These are phyloP conservation scores for Tribolium madens DNA, from an alignment of 1,140 invertebrate genomes.

Conservation along the genomic window DNA sequence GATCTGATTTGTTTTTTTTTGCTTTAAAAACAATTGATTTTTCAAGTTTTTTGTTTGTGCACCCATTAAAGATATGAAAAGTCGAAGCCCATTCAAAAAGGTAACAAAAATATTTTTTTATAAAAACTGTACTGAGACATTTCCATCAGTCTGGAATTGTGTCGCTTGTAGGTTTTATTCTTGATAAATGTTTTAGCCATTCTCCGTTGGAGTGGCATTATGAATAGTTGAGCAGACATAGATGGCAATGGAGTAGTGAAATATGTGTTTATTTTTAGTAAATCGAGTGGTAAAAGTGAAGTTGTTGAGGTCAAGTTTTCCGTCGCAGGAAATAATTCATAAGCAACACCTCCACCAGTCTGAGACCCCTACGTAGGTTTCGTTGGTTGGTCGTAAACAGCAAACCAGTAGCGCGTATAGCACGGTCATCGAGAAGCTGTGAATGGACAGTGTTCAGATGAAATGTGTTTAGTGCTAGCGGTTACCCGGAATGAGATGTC, in stretches of 20 bases:
- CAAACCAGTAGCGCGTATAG: constrained; percentile 36
- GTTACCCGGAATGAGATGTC: constrained; percentile 52
- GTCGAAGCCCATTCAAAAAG: too few relatives aligned
- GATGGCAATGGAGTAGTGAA: constrained; percentile 24
- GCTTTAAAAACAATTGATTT: too few relatives aligned
- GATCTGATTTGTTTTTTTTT: too few relatives aligned
- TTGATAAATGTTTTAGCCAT: neutral
- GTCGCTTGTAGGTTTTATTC: neutral
- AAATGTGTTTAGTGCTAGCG: constrained; percentile 52
- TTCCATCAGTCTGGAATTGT: neutral
- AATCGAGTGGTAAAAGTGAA: constrained; percentile 33
- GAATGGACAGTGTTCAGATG: constrained; percentile 50
- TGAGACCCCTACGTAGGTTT: constrained; percentile 1
- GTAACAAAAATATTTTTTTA: too few relatives aligned
- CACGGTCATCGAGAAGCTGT: constrained; percentile 46
- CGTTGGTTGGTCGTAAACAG: constrained; percentile 33
- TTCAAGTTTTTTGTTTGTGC: too few relatives aligned
- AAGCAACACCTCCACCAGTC: constrained; percentile 32
- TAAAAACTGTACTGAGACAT: neutral
- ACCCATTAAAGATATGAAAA: too few relatives aligned
- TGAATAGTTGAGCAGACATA: constrained; percentile 9
- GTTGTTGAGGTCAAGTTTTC: constrained; percentile 24
- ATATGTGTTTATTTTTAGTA: constrained; percentile 38
- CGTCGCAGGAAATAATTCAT: constrained; percentile 33
- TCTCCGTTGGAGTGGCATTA: neutral